phyloP scores from a whole-genome alignment of 1,140 invertebrate genomes.

The Pinna nobilis region DNA sequence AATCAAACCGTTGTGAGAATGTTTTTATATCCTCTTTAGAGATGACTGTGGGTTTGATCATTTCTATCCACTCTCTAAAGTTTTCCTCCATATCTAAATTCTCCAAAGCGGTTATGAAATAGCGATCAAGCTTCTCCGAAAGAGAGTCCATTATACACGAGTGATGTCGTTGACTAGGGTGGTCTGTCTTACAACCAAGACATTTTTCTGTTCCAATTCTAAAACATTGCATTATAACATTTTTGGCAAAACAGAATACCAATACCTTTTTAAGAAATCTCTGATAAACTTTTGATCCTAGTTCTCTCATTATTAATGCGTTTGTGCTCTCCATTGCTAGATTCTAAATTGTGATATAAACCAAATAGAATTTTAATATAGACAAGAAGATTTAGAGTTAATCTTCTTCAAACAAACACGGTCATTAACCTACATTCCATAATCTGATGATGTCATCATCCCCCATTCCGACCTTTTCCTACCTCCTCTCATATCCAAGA shows the following conservation, averaged over 20 bases:
- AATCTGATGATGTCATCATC: no score
- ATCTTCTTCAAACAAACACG: no score
- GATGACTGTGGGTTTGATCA: background rate
- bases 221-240: background rate
- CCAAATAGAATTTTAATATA: no score
- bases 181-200: constrained; percentile 25
- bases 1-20: no score
- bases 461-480: no score
- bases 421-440: no score
- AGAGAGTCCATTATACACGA: constrained; percentile 28
- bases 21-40: no score
- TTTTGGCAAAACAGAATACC: background rate
- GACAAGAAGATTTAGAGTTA: no score
- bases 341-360: no score
- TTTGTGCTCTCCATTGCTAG: no score
- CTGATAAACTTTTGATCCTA: background rate
- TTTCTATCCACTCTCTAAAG: background rate
- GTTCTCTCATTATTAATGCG: no score
- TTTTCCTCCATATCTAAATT: background rate
- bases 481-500: no score
- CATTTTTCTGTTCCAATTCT: constrained; percentile 9
- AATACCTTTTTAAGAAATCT: background rate
- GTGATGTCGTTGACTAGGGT: constrained; percentile 20
- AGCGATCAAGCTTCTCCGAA: background rate
- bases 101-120: background rate